Conservation (phyloP, 2,113 vertebrate genomes). For the Laticauda laticaudata region DNA sequence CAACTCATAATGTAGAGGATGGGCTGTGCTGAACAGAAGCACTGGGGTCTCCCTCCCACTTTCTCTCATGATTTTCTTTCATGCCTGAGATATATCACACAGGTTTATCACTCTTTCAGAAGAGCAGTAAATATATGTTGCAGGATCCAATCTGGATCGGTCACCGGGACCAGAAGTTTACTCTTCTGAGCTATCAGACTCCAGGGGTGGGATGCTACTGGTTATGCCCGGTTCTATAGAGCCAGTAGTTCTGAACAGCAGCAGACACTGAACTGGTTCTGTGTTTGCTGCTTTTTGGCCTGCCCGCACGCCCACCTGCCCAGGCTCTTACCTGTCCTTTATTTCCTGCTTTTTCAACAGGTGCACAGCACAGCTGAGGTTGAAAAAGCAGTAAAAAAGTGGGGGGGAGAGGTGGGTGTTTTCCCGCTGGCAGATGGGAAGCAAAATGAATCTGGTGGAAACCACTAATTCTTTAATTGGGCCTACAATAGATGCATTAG, state of each 20-base stretch:
- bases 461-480: not conserved
- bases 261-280: too few species aligned
- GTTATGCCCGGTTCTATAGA: too few species aligned
- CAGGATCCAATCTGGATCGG: too few species aligned
- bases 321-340: too few species aligned
- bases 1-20: not conserved
- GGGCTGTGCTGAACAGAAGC: not conserved
- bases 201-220: too few species aligned
- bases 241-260: too few species aligned
- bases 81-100: not conserved
- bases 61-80: not conserved
- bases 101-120: not conserved
- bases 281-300: too few species aligned
- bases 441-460: not conserved
- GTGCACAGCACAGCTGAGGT: too few species aligned
- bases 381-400: too few species aligned
- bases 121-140: not conserved
- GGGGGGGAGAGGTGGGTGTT: not conserved
- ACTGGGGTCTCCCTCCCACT: not conserved
- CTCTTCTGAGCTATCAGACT: too few species aligned
- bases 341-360: too few species aligned
- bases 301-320: accelerated
- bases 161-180: too few species aligned
- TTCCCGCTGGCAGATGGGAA: not conserved
- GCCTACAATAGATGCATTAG: not conserved